Evolutionary conservation across 2,888 invertebrate species (phyloP), one percentile per base, ranked within the genome.

Genomic region (Leptopterna dolabrata): DNA sequence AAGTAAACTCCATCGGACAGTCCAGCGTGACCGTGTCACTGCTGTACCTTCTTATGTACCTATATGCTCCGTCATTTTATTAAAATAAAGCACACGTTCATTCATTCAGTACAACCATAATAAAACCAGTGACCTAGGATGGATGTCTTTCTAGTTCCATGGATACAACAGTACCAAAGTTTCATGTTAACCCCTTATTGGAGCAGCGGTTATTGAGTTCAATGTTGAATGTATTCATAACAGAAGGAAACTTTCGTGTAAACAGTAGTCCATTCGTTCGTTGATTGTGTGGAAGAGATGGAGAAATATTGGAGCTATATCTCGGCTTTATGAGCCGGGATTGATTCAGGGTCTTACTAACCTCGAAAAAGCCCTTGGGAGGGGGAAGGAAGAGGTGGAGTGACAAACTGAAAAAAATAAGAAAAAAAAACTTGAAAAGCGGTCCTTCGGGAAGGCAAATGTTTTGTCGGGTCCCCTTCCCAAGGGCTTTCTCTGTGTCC

Each of bases 391-490:
- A 9, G 70, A 36, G 36, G 13, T 14, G 43, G 76, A 19, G 76
- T 41, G 76, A 76, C 41, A 76, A 43, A 76, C 41, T 6, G 36
- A 76, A 43, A 55, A 11, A 55, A 11, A 55, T 4, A 55, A 55
- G 11, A 55, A 55, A 76, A 73, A 76, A 63, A 63, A 24, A 63
- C 63, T 63, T 63, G 63, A 63, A 63, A 63, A 63, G 63, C 63
- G 63, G 63, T 63, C 63, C 24, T 63, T 27, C 24, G 63, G 63
- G 63, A 63, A 24, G 63, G 24, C 36, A 19, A 63, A 63, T 27
- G 19, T 19, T 63, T 63, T 63, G 19, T 19, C 19, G 24, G n/a
- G 63, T 63, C 63, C 63, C 63, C 63, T 24, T 24, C 63, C 63
- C 24, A 11, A 1, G 24, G 63, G 63, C 24, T 19, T 24, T 63